phyloP scores from a whole-genome alignment of 2,113 vertebrate species.

The Gavia stellata region DNA sequence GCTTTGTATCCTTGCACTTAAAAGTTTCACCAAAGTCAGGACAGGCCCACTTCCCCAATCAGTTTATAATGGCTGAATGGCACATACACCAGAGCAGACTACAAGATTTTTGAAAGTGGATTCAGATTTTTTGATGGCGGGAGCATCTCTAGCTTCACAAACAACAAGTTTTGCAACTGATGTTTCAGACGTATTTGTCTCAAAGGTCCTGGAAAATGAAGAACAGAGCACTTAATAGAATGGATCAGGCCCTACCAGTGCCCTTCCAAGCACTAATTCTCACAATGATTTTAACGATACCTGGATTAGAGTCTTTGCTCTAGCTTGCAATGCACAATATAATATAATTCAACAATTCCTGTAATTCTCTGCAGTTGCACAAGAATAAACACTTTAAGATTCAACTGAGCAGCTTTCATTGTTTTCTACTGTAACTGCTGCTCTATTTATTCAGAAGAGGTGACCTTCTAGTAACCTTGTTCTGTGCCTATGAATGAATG shows the following conservation, averaged over 20 bases:
- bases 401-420: neutral
- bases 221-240: neutral
- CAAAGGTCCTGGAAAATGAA: neutral
- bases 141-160: neutral
- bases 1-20: neutral
- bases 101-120: neutral
- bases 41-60: neutral
- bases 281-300: neutral
- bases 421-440: neutral
- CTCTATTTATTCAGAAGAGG: neutral
- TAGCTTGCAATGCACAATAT: neutral
- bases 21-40: neutral
- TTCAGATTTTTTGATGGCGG: neutral
- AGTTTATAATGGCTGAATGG: neutral
- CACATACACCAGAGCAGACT: neutral
- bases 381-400: neutral
- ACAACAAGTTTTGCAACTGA: neutral
- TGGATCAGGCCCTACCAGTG: neutral
- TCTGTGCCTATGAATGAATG: conserved; percentile 13
- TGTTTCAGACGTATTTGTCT: neutral
- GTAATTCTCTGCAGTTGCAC: neutral
- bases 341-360: neutral
- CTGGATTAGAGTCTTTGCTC: neutral
- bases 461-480: neutral
- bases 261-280: neutral